phyloP scores from a whole-genome alignment of 2,113 vertebrate genomes.

The Gymnogyps californianus region DNA sequence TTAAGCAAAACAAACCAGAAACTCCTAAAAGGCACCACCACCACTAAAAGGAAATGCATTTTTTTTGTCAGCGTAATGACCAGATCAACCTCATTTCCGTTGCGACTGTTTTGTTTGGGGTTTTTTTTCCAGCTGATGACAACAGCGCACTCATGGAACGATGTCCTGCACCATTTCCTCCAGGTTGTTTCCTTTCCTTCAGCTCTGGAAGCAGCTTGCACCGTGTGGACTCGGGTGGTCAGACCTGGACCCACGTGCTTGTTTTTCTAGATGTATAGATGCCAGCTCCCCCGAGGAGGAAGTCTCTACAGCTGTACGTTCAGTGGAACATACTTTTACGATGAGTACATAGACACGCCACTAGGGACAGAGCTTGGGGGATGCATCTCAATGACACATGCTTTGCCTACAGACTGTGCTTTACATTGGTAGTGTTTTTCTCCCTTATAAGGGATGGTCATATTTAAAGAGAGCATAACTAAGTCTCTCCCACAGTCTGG shows the following conservation, averaged over 20 bases:
- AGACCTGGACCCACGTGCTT: neutral
- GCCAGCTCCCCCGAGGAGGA: neutral
- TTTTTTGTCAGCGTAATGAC: constrained; percentile 14
- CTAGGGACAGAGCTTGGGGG: neutral
- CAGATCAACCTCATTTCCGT: neutral
- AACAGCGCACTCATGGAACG: neutral
- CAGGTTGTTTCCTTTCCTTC: constrained; percentile 27
- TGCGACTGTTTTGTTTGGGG: neutral
- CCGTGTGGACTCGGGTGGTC: neutral
- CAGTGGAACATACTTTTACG: neutral
- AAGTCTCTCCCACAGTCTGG: neutral
- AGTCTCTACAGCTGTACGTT: neutral
- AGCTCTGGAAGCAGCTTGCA: constrained; percentile 14
- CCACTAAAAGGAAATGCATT: neutral
- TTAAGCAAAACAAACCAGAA: constrained; percentile 18
- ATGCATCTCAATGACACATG: neutral
- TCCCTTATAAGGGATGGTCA: constrained; percentile 30
- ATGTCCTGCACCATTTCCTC: neutral
- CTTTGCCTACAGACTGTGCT: neutral
- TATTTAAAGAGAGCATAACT: neutral
- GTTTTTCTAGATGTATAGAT: neutral
- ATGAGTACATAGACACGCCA: neutral
- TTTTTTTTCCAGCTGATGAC: constrained; percentile 8
- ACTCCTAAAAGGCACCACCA: neutral
- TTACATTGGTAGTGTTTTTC: neutral